Evolutionary conservation across 1,140 invertebrate species (phyloP).

Genomic region (Anagrus nilaparvatae): DNA sequence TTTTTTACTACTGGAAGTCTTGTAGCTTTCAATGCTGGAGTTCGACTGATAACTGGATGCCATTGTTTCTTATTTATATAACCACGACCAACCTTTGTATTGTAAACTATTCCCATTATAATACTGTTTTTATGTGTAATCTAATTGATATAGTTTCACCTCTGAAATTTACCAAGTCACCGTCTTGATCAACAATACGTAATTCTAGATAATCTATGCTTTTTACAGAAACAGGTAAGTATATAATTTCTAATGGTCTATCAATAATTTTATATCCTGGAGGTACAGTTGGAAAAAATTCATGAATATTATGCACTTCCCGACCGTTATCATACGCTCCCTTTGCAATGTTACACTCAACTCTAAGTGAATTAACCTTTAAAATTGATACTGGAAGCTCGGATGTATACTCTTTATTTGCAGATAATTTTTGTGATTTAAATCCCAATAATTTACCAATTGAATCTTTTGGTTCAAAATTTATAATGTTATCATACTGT

Average conservation of each 20-base stretch:
- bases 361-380: slow-evolving; percentile 15
- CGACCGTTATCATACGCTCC: slow-evolving; percentile 14
- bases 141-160: slow-evolving; percentile 20
- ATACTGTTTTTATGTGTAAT: slow-evolving; percentile 9
- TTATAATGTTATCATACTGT: slow-evolving; percentile 11
- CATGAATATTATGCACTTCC: slow-evolving; percentile 12
- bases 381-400: slow-evolving; percentile 17
- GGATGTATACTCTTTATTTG: slow-evolving; percentile 12
- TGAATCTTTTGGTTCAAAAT: slow-evolving; percentile 15
- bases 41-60: slow-evolving; percentile 9
- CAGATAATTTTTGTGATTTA: slow-evolving; percentile 8
- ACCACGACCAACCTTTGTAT: too few species aligned
- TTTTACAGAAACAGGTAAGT: slow-evolving; percentile 8
- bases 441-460: slow-evolving; percentile 13
- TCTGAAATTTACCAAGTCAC: slow-evolving; percentile 14
- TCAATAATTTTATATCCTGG: slow-evolving; percentile 23
- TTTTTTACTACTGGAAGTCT: too few species aligned
- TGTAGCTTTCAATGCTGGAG: slow-evolving; percentile 6
- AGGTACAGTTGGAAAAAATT: slow-evolving; percentile 18
- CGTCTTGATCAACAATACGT: slow-evolving; percentile 13
- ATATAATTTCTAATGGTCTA: slow-evolving; percentile 15
- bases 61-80: slow-evolving; percentile 3
- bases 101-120: too few species aligned
- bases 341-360: slow-evolving; percentile 18
- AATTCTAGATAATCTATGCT: slow-evolving; percentile 9